Base-by-base conservation (phyloP, 2,888 invertebrate species). In the Drosophila algonquin region DNA sequence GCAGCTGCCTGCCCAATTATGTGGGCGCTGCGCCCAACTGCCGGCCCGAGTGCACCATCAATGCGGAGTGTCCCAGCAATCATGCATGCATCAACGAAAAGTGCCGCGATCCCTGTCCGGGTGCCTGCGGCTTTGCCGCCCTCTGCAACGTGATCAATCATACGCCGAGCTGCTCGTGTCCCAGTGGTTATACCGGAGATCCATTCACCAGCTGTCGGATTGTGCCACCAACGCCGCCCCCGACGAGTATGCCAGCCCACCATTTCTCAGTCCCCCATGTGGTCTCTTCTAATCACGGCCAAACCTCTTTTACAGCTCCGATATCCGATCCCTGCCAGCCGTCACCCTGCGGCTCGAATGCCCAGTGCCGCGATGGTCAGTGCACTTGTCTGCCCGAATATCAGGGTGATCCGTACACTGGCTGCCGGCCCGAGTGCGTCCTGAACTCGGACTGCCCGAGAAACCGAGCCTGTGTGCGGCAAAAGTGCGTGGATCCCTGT, bases 401-500 rank as follows among this genome's bases (percentile, higher is more conserved):
- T 89, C 94, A 95, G 71, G 97, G 97, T 32, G 96, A 96, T 93
- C 96, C 97, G 0, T 94, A 94, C 81, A 94, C 94, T 67, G 95
- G 95, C 48, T 97, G 97, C 90, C 94, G 96, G 79, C 97, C 97
- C 0, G 96, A 97, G 92, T 97, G 97, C 91, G 94, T 96, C 1
- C 91, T 96, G 1, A 97, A 95, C 90, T 94, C 95, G 0, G 97
- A 97, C 87, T 98, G 97, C 92, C 93, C 95, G 1, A 93, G 94
- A 56, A 95, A 96, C 88, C 95, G 94, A 89, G 95, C 97, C 18
- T 98, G 98, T 89, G 93, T 96, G 44, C 94, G 95, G 71, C 95
- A 95, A 67, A 96, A 96, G 92, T 98, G 98, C 89, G 92, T 94
- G n/a, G 95, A 97, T 92, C 97, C 97, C 6, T 97, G 97, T 83